Base-by-base conservation (phyloP, 2,113 vertebrate genomes). In the Oncorhynchus kisutch region DNA sequence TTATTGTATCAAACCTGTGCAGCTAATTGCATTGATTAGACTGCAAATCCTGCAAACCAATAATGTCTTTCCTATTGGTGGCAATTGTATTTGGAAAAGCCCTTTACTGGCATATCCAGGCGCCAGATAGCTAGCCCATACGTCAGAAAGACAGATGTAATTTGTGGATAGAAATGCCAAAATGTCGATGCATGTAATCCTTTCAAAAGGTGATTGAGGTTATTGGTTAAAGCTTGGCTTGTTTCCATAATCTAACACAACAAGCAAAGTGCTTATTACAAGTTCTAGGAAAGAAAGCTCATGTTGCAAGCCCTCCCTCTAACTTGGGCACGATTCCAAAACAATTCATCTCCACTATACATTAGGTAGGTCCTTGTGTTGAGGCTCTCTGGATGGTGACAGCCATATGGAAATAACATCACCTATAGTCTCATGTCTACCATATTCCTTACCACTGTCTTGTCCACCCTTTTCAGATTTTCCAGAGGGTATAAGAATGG, bases 171-270 rank as follows among this genome's bases (percentile, higher is more conserved):
- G 91, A 92, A 90, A 88, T 89, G 91, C 92, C 89, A 90, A 80
- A 89, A 92, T 92, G 93, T 94, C 94, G 94, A 93, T 93, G 91
- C 89, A 89, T 93, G 85, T 88, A 90, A 90, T 92, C 92, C 89
- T 71, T 90, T 93, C 87, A 92, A 87, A 89, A 88, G 90, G 92
- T 93, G 92, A 85, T 86, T 86, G 88, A 90, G 91, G 92, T 89
- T 89, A 83, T 90, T 84, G 84, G 87, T 89, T 90, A 62, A 84
- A 78, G 82, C 81, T 88, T 89, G 90, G 83, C 93, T 51, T 73
- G 71, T 81, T 86, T 86, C 93, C 94, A 93, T 88, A 86, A 91
- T 89, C 82, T 73, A 84, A 1, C 86, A 87, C 83, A 82, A 81
- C 84, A 82, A 81, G 84, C 81, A 89, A 91, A 91, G 87, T 92